Evolutionary conservation across 2,888 invertebrate genomes (phyloP), one percentile per base, ranked within the genome.

Genomic region (Tiliacea citrago): DNA sequence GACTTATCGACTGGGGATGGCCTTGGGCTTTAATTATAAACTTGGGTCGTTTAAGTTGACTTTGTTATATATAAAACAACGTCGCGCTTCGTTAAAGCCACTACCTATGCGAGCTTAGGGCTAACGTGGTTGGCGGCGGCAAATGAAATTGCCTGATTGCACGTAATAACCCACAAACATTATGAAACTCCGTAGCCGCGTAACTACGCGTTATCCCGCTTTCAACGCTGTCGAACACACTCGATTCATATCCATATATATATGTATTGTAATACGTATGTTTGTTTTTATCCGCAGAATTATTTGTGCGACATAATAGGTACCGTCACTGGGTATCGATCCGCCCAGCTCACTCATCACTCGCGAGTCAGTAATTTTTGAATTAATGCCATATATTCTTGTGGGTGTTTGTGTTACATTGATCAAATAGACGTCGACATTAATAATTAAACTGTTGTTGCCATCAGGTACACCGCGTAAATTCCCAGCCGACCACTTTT

Each of bases 21-120:
- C 90, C 91, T 90, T 91, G 87, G 71, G 68, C 70, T 85, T 85
- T 90, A 90, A 90, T 91, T 90, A 88, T 88, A 88, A 89, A 88
- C 86, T 85, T 83, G 79, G 84, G 88, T 86, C 83, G 89, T 79
- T 76, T 79, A 85, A 77, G 81, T 85, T 77, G 76, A 76, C 70
- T 75, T 75, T 74, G 77, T 77, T 81, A 73, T 73, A 68, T 79
- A 78, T 76, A 82, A 82, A 86, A 77, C 60, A 65, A 73, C 55
- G 70, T 71, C 63, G 67, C 74, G 67, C 75, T 51, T 77, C 74
- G 65, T 71, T 76, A 72, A 67, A 75, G 47, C 67, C 66, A 80
- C 77, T 71, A 77, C 76, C 68, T 78, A 84, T 76, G 76, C 63
- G 67, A 79, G 79, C 58, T 70, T 69, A 74, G 58, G 49, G 51